Conservation (phyloP, 2,797 vertebrate genomes). For the Myotis planiceps region DNA sequence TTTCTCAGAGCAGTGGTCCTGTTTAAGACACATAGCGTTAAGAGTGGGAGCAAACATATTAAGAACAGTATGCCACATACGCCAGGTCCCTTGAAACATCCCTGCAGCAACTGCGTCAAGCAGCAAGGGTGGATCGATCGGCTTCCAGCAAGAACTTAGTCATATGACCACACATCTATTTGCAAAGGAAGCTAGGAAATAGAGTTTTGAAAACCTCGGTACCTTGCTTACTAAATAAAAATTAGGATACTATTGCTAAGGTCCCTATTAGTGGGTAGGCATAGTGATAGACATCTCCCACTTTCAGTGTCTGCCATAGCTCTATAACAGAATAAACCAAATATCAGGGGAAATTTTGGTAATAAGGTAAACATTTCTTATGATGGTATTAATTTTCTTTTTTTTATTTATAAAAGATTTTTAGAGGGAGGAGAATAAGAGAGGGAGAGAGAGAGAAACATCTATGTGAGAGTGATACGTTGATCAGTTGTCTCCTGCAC, state of each 20-base stretch:
- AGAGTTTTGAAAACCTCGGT: background rate
- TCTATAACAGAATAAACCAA: background rate
- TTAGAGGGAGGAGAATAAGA: background rate
- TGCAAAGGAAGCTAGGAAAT: constrained; percentile 5
- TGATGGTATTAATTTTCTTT: background rate
- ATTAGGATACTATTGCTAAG: background rate
- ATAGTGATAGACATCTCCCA: background rate
- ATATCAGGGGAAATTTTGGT: background rate
- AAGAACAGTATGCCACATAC: too few relatives aligned
- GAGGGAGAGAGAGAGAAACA: background rate
- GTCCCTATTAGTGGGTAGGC: background rate
- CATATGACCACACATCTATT: background rate
- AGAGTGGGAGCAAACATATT: too few relatives aligned
- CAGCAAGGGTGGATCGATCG: too few relatives aligned
- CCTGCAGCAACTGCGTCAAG: too few relatives aligned
- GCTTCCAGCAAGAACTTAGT: too few relatives aligned
- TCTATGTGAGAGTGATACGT: background rate
- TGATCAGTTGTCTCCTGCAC: background rate
- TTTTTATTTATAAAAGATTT: background rate
- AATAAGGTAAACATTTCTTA: background rate
- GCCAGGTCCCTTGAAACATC: too few relatives aligned
- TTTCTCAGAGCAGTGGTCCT: too few relatives aligned
- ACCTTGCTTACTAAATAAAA: constrained; percentile 30
- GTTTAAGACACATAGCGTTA: too few relatives aligned
- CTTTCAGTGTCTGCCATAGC: background rate